A percentile compares a stretch with the other conserved stretches of the same genome.
These are phyloP conservation scores for Albula glossodonta DNA, from an alignment of 2,113 vertebrate species.

Conservation along the genomic window DNA sequence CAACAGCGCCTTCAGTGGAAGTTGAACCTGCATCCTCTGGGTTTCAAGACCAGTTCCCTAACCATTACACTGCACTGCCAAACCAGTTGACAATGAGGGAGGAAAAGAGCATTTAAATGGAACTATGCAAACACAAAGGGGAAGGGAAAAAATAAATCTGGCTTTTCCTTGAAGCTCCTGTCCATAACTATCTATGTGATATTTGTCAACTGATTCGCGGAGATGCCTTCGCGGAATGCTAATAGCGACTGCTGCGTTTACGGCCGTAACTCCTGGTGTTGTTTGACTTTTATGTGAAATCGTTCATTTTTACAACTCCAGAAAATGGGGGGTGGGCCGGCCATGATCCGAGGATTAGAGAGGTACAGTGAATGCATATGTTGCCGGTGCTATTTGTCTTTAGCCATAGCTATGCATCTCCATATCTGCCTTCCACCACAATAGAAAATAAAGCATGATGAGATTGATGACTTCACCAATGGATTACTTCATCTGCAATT, in stretches of 20 bases:
- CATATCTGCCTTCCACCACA: neutral
- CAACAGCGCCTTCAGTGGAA: no score
- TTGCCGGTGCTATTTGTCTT: neutral
- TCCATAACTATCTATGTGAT: neutral
- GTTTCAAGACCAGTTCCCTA: no score
- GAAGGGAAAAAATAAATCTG: neutral
- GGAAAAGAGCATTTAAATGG: no score
- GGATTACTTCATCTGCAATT: neutral
- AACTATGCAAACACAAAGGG: neutral
- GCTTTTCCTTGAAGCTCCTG: neutral
- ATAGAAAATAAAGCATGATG: neutral
- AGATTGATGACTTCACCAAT: neutral
- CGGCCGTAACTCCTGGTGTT: neutral
- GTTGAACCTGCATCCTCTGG: no score
- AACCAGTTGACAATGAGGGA: no score
- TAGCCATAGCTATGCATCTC: neutral
- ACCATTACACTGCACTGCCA: no score
- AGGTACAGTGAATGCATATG: neutral
- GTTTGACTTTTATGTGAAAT: constrained; percentile 33
- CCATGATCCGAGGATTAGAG: neutral
- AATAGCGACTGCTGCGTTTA: neutral
- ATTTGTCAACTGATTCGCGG: neutral
- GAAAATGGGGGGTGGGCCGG: neutral
- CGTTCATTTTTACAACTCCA: constrained; percentile 24
- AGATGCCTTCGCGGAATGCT: neutral